Evolutionary conservation across 2,113 vertebrate species (phyloP), one percentile per base, ranked within the genome.

Genomic region (Caracal caracal): DNA sequence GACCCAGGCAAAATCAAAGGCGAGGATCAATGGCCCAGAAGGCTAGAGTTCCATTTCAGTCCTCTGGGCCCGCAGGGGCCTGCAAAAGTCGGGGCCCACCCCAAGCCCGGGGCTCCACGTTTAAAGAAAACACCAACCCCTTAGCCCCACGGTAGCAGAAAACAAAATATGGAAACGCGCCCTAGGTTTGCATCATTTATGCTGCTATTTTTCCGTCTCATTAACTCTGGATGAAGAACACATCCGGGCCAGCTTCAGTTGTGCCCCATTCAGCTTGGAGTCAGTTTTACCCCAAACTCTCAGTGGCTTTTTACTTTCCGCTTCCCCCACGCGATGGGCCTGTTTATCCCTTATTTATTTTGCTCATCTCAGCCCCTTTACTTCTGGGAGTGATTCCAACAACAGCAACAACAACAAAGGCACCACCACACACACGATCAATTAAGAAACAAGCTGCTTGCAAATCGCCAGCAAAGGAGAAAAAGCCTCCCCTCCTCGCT

Each of bases 371-470:
- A 90, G 95, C 59, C 63, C 79, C 84, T 96, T 96, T 95, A 87
- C 59, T 97, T 97, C 97, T 96, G 96, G 97, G 97, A 97, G 80
- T 78, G 61, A 92, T 87, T 97, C 94, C 96, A 97, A 85, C 70
- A 93, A 40, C 3, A 20, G 81, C 56, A 51, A 33, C 71, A 49
- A 49, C 10, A 61, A 35, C 49, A 33, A 80, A 76, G 87, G 35
- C 80, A 37, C 59, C 76, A 33, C 26, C 26, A 83, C 82, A 66
- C 13, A 37, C 35, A 88, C 49, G 35, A 65, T 85, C 89, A 43
- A 92, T 89, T 96, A 87, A 95, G 78, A 95, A 33, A 89, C 47
- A 94, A 94, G 61, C 71, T 93, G 71, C 91, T 93, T 95, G 28
- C 53, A 94, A 88, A 96, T 37, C 8, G 6, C 51, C 53, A 33